Percentiles rank a stretch among this genome's conserved stretches.
Conservation (phyloP, 2,797 vertebrate species). For the Pterois miles region DNA sequence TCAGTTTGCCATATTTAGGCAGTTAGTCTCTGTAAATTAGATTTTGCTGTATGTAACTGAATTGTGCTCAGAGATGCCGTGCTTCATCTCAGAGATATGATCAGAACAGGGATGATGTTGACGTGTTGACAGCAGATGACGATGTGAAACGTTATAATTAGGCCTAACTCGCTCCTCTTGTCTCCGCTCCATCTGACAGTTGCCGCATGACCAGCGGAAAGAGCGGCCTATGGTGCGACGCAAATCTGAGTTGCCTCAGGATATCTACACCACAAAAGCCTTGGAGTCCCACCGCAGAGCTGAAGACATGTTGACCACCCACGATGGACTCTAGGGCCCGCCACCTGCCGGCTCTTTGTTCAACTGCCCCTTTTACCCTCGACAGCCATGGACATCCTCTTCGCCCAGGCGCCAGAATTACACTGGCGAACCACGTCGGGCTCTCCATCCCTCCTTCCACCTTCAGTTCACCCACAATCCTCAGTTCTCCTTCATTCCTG, state of each 20-base stretch:
- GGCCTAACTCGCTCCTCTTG: background rate
- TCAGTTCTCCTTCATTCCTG: slow-evolving; percentile 68
- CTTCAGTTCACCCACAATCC: slow-evolving; percentile 39
- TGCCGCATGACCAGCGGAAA: slow-evolving; percentile 92
- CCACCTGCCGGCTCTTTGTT: slow-evolving; percentile 49
- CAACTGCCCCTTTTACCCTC: slow-evolving; percentile 45
- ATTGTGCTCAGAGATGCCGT: background rate
- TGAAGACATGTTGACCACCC: slow-evolving; percentile 91
- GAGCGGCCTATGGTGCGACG: slow-evolving; percentile 92
- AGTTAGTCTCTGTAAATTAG: background rate
- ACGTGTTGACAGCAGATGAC: background rate
- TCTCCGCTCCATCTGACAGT: slow-evolving; percentile 72
- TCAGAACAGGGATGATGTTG: background rate
- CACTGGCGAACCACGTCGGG: slow-evolving; percentile 44
- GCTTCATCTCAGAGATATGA: slow-evolving; percentile 1
- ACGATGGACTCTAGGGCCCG: slow-evolving; percentile 91
- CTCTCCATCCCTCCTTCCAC: slow-evolving; percentile 34
- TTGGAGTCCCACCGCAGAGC: slow-evolving; percentile 97
- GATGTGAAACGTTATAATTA: background rate
- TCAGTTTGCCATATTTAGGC: background rate
- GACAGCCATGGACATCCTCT: slow-evolving; percentile 66
- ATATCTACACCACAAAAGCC: slow-evolving; percentile 98
- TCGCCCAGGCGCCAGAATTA: slow-evolving; percentile 39
- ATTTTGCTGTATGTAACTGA: background rate
- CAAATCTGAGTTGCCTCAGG: slow-evolving; percentile 99